Conservation (phyloP, 2,888 invertebrate species). For the Shargacucullia verbasci region DNA sequence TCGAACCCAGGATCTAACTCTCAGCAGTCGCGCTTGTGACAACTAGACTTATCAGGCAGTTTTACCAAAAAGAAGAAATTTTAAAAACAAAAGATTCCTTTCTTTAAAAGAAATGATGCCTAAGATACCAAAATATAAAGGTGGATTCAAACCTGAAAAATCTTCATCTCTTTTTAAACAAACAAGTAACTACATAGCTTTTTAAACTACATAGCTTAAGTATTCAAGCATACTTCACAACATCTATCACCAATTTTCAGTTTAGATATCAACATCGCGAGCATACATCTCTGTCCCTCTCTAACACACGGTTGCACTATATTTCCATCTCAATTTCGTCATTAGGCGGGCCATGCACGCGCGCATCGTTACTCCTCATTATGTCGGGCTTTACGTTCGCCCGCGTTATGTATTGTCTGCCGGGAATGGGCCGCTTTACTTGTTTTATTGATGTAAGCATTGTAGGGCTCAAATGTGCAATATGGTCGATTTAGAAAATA, state of each 20-base stretch:
- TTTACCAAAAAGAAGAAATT: too few relatives aligned
- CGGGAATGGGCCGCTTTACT: slow-evolving; percentile 79
- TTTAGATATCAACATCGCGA: slow-evolving; percentile 63
- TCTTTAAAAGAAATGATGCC: too few relatives aligned
- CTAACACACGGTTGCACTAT: slow-evolving; percentile 23
- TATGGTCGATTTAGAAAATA: slow-evolving; percentile 22
- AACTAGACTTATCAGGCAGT: too few relatives aligned
- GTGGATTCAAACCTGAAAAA: neutral
- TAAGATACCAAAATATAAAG: neutral
- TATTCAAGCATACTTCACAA: slow-evolving; percentile 56
- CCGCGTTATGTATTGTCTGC: slow-evolving; percentile 77
- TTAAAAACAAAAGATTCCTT: too few relatives aligned
- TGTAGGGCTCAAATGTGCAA: slow-evolving; percentile 44
- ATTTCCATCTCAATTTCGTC: slow-evolving; percentile 60
- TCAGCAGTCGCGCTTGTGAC: too few relatives aligned
- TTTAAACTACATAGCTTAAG: slow-evolving; percentile 50
- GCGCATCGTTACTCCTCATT: slow-evolving; percentile 84
- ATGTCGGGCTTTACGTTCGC: slow-evolving; percentile 72
- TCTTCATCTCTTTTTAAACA: slow-evolving; percentile 29
- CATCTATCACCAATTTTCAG: slow-evolving; percentile 68
- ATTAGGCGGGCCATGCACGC: slow-evolving; percentile 82
- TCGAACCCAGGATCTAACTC: too few relatives aligned
- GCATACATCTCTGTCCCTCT: slow-evolving; percentile 55
- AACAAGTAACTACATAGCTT: slow-evolving; percentile 54
- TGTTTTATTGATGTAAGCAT: slow-evolving; percentile 79